Evolutionary conservation across 2,888 invertebrate genomes (phyloP).

Genomic region (Dasysyrphus albostriatus): DNA sequence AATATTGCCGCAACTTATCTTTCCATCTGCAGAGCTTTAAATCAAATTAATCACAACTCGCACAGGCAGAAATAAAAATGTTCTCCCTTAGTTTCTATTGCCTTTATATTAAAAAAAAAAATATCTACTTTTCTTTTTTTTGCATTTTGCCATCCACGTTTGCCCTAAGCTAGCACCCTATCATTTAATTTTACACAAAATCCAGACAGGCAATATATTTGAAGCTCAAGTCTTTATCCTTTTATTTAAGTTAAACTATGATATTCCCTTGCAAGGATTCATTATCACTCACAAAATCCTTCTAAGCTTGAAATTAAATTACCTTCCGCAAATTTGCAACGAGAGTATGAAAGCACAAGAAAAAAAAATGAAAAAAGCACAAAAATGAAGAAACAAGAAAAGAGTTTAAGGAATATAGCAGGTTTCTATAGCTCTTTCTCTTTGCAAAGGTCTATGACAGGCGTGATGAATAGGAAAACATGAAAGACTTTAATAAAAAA

Average conservation of each 20-base stretch:
- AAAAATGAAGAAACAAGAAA: constrained; percentile 5
- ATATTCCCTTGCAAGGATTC: constrained; percentile 34
- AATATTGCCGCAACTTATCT: constrained; percentile 25
- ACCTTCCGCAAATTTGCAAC: constrained; percentile 38
- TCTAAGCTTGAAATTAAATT: constrained; percentile 51
- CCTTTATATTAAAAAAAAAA: neutral
- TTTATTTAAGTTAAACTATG: constrained; percentile 35
- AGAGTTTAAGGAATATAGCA: neutral
- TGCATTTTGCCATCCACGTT: neutral
- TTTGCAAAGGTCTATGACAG: constrained; percentile 11
- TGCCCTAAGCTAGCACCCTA: neutral
- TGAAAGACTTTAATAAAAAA: constrained; percentile 33
- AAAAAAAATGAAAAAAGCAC: neutral
- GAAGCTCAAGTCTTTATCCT: constrained; percentile 37
- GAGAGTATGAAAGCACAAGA: constrained; percentile 1
- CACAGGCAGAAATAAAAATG: constrained; percentile 1
- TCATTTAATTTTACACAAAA: constrained; percentile 25
- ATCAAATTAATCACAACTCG: constrained; percentile 16
- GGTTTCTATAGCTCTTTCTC: neutral
- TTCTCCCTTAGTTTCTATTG: neutral
- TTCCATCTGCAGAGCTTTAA: constrained; percentile 14
- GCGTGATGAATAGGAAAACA: constrained; percentile 42
- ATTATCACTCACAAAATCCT: constrained; percentile 38
- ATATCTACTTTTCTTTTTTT: neutral
- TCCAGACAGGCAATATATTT: constrained; percentile 40